Evolutionary conservation across 2,113 vertebrate genomes (phyloP), one percentile per base, ranked within the genome.

Genomic region (Tyrannus savana): DNA sequence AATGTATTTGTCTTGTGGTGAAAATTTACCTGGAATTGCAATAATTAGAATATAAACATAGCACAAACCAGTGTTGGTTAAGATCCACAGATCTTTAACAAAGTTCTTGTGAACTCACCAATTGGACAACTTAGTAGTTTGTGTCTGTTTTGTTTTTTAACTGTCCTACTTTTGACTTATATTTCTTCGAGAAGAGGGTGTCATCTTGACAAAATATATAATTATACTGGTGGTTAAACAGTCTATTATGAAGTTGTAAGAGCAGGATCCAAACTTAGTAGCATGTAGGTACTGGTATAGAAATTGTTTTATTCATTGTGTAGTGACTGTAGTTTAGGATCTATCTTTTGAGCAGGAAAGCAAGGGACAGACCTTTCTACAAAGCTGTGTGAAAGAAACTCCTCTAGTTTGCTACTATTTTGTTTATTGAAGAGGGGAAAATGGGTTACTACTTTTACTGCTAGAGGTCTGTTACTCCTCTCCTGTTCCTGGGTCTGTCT

Each of bases 401-500:
- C 13, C 25, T 71, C 73, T 49, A 68, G 9, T 56, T 84, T 41
- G 19, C 39, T 86, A 1, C 31, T 63, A 19, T 68, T 75, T 95
- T 63, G 4, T 66, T 69, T 81, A 63, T 66, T 69, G 77, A 63
- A 68, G 47, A 84, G 47, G 6, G 17, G 12, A 24, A 75, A 79
- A 60, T 39, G 31, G 6, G 63, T 82, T 50, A 19, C 39, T 78
- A 1, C 72, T 35, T 35, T 52, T 31, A 47, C 50, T 89, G 9
- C 41, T 74, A n/a, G 33, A 74, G 42, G 60, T 66, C 64, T 93
- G 9, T 66, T 89, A 47, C 15, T 71, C 41, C 41, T 84, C 5
- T 80, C 44, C 9, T 41, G 14, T 74, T 71, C 3, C 2, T 1
- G 0, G 33, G 21, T 44, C 12, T 68, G 7, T 63, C 47, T 4